phyloP scores from a whole-genome alignment of 2,888 invertebrate species.

The Lithophane leautieri region DNA sequence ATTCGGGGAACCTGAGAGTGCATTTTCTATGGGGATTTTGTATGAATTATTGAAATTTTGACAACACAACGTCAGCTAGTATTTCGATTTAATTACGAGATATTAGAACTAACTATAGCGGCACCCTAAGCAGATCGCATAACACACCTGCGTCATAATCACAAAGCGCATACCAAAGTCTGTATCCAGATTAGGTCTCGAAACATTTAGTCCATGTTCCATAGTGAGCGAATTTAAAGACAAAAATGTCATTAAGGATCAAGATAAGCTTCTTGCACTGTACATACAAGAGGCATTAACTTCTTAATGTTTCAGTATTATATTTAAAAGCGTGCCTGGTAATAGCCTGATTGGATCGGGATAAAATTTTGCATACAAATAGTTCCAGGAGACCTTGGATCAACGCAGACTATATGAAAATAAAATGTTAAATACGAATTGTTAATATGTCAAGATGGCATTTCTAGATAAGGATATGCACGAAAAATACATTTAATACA shows the following conservation, averaged over 20 bases:
- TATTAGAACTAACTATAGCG: neutral
- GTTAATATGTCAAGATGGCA: constrained; percentile 34
- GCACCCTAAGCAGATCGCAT: neutral
- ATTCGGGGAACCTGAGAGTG: too few relatives aligned
- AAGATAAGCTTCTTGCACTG: constrained; percentile 43
- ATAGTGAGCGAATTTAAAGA: constrained; percentile 43
- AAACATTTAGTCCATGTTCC: constrained; percentile 1
- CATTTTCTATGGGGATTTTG: too few relatives aligned
- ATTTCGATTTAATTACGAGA: neutral
- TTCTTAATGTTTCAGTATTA: constrained; percentile 47
- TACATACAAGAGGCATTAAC: constrained; percentile 38
- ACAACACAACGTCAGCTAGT: neutral
- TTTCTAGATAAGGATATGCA: constrained; percentile 28
- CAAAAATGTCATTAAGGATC: constrained; percentile 46
- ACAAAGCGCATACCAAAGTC: constrained; percentile 4
- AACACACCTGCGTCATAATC: neutral
- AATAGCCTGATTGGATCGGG: constrained; percentile 45
- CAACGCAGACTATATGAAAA: constrained; percentile 27
- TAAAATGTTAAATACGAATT: constrained; percentile 37
- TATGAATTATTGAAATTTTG: neutral
- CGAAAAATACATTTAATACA: constrained; percentile 36
- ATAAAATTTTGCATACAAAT: constrained; percentile 60
- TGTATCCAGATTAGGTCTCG: neutral
- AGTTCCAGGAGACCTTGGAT: constrained; percentile 40
- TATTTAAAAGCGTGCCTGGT: constrained; percentile 51